These are phyloP conservation scores for Hippoglossus hippoglossus DNA, from an alignment of 2,797 vertebrate species.

Conservation along the genomic window DNA sequence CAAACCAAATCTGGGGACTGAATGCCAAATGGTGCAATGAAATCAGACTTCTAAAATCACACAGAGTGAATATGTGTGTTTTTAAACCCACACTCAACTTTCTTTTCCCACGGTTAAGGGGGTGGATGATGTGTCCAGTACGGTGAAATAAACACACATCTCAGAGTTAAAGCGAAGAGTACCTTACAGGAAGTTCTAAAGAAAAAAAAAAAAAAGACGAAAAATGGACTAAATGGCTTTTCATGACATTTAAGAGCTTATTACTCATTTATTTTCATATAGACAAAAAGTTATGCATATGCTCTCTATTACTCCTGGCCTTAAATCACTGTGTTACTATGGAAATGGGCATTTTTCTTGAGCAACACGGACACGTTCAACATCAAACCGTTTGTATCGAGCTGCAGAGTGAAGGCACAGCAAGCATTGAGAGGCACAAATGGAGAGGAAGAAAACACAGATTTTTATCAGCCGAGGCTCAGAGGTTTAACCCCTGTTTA, in stretches of 20 bases:
- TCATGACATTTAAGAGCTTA: slow-evolving; percentile 52
- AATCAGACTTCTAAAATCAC: slow-evolving; percentile 52
- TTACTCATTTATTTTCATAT: slow-evolving; percentile 72
- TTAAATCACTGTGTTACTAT: slow-evolving; percentile 79
- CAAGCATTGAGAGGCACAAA: slow-evolving; percentile 60
- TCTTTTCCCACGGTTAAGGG: slow-evolving; percentile 25
- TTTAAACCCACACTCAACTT: slow-evolving; percentile 29
- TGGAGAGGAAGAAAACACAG: slow-evolving; percentile 58
- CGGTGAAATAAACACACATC: slow-evolving; percentile 30
- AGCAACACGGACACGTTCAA: slow-evolving; percentile 72
- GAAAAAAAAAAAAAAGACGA: slow-evolving; percentile 23
- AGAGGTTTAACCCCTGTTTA: slow-evolving; percentile 76
- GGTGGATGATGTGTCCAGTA: slow-evolving; percentile 27
- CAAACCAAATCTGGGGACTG: slow-evolving; percentile 67
- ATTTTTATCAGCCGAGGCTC: slow-evolving; percentile 66
- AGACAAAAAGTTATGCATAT: slow-evolving; percentile 60
- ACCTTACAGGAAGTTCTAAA: slow-evolving; percentile 60
- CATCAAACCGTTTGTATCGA: slow-evolving; percentile 77
- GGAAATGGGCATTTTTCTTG: slow-evolving; percentile 82
- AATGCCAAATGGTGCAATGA: slow-evolving; percentile 74
- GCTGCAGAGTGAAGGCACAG: slow-evolving; percentile 67
- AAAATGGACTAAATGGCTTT: slow-evolving; percentile 57
- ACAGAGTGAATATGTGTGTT: slow-evolving; percentile 17
- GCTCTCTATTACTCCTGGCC: slow-evolving; percentile 63
- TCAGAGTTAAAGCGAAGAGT: slow-evolving; percentile 68